Evolutionary conservation across 2,113 vertebrate genomes (phyloP), one percentile per base, ranked within the genome.

Genomic region (Chaetorhynchus papuensis): DNA sequence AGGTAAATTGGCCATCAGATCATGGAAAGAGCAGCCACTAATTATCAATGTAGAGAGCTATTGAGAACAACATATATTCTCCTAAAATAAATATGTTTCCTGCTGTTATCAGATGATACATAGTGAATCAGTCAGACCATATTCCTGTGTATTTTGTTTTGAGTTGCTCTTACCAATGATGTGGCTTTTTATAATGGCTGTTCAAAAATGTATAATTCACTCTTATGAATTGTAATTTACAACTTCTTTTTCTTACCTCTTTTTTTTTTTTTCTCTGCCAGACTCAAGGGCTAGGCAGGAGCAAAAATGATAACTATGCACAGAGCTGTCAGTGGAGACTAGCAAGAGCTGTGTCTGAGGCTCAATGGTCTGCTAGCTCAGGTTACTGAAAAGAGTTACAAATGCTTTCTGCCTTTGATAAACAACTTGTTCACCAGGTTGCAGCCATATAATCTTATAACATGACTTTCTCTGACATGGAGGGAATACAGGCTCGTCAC

Each of bases 261-360:
- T 35, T 59, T 45, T 18, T 52, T n/a, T n/a, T n/a, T 20, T 47
- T 7, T 8, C 1, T 5, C 20, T 24, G 15, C 10, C 57, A 71
- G n/a, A 41, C 12, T 80, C 14, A 63, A 57, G 50, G 54, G 21
- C 50, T 66, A 57, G 64, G 69, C 65, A 70, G 69, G 52, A 93
- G 47, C 27, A 93, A 87, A 94, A 96, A 75, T 87, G n/a, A 9
- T 89, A 93, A 71, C 84, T 96, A 41, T 82, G 81, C 61, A 52
- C 60, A 41, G 52, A 94, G 39, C 22, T 89, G 68, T 92, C 83
- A 70, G 37, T 83, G 27, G 68, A 68, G 72, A 21, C 33, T 75
- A 63, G 60, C 65, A 60, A 84, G 74, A 75, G 33, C 74, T 54
- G 64, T 69, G 54, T 89, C 56, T 82, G 56, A 75, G 24, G 27